Evolutionary conservation across 2,113 vertebrate genomes (phyloP).

Genomic region (Notechis scutatus): DNA sequence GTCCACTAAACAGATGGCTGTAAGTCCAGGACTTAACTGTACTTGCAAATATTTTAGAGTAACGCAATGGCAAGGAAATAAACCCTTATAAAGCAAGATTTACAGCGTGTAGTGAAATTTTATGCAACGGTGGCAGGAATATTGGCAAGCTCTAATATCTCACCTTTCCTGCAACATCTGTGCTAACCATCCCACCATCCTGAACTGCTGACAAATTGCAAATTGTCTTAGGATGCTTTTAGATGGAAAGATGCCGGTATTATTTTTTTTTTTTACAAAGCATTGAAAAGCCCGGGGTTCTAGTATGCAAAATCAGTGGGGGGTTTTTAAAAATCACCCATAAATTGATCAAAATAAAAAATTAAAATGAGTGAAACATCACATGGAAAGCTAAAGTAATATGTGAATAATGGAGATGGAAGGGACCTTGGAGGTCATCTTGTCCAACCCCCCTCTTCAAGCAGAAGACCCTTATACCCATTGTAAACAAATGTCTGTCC

Average conservation of each 20-base stretch:
- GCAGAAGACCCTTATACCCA: too few relatives aligned
- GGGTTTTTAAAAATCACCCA: background rate
- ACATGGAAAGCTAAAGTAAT: background rate
- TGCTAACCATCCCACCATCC: background rate
- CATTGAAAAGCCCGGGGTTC: background rate
- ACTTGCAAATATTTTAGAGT: background rate
- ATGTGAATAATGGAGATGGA: background rate
- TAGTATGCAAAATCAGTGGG: background rate
- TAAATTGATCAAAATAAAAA: background rate
- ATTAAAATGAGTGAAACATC: background rate
- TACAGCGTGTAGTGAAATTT: background rate
- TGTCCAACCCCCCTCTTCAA: too few relatives aligned
- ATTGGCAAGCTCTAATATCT: background rate
- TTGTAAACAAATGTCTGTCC: too few relatives aligned
- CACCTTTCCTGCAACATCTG: background rate
- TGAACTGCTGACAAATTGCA: background rate
- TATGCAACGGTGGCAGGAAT: background rate
- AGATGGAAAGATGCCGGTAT: background rate
- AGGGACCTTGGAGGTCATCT: background rate
- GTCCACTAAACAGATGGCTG: background rate
- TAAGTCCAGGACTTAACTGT: background rate
- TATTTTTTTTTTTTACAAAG: background rate
- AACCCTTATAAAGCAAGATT: background rate
- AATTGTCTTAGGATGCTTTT: background rate
- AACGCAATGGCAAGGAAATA: background rate